Evolutionary conservation across 1,140 invertebrate genomes (phyloP).

Genomic region (Brachionus koreanus): DNA sequence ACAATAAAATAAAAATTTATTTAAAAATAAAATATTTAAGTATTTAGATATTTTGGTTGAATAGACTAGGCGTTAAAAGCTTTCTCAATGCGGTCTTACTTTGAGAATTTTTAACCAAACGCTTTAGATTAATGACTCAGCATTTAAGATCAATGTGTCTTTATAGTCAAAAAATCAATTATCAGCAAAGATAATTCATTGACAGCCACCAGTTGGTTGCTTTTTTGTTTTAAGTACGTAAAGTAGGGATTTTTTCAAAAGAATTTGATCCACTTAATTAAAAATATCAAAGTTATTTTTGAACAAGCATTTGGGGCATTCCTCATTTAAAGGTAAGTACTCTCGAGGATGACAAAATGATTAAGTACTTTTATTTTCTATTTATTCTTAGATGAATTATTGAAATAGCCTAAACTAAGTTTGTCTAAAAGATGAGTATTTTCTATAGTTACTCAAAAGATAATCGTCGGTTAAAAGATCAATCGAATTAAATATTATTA

Average conservation of each 20-base stretch:
- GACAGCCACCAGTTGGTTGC: conserved; percentile 9
- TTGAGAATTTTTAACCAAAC: not conserved
- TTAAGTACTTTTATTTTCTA: not conserved
- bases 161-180: conserved; percentile 17
- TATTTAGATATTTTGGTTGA: not conserved
- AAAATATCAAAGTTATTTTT: conserved; percentile 18
- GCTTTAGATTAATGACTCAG: not conserved
- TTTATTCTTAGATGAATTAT: not conserved
- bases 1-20: not conserved
- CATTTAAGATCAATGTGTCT: conserved; percentile 8
- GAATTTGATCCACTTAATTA: conserved; percentile 37
- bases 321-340: not conserved
- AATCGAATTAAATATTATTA: not conserved
- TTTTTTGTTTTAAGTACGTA: conserved; percentile 18
- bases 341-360: conserved; percentile 19
- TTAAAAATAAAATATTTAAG: too few relatives aligned
- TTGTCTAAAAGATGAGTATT: conserved; percentile 14
- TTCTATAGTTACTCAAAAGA: conserved; percentile 13
- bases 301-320: conserved; percentile 15
- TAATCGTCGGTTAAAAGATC: conserved; percentile 26
- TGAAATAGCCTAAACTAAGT: not conserved
- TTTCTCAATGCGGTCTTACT: not conserved
- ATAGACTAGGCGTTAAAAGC: conserved; percentile 18
- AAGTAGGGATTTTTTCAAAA: conserved; percentile 1
- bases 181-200: conserved; percentile 27